Base-by-base conservation (phyloP, 2,888 invertebrate species). In the Anoncus sp. region DNA sequence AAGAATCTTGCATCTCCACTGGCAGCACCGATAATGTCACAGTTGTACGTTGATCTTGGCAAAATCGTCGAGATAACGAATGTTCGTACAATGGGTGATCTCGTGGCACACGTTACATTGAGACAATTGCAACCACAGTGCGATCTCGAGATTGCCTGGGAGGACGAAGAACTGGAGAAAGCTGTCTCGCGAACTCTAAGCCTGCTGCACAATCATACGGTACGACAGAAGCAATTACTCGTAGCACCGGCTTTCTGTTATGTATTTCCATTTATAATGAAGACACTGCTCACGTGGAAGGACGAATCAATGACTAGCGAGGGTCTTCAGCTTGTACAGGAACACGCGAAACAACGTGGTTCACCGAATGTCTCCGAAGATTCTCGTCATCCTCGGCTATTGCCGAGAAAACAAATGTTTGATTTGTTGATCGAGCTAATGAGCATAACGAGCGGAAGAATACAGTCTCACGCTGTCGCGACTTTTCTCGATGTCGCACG, bases 371-470 rank as follows among this genome's bases (percentile, higher is more conserved):
- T 92, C 38, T 85, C 90, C 0, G 91, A 91, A 31, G 94, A 94
- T 85, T 91, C 94, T 70, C 93, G 94, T 84, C 95, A 96, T 90
- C 97, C 98, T 0, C 93, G 94, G 76, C 94, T 96, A 84, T 93
- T 98, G 87, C 98, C 98, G 4, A 93, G 96, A 43, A 93, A 94
- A 85, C 95, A 96, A 87, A 96, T 98, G 93, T 95, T 98, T 87
- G 93, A 95, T 55, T 92, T 97, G 67, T 93, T 98, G 45, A 93
- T 98, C 74, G 94, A 96, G 84, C 92, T 97, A 24, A 96, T 97
- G 85, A 94, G 95, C 84, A 93, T 91, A 53, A 94, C 95, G 16
- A 92, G 92, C 38, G 96, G 96, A 0, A 93, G 95, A 71, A 93
- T 96, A 31, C 97, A 97, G 90, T 94, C 96, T 7, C 94, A 96